Evolutionary conservation across 2,888 invertebrate species (phyloP).

Genomic region (Scelioninae gen. 1): DNA sequence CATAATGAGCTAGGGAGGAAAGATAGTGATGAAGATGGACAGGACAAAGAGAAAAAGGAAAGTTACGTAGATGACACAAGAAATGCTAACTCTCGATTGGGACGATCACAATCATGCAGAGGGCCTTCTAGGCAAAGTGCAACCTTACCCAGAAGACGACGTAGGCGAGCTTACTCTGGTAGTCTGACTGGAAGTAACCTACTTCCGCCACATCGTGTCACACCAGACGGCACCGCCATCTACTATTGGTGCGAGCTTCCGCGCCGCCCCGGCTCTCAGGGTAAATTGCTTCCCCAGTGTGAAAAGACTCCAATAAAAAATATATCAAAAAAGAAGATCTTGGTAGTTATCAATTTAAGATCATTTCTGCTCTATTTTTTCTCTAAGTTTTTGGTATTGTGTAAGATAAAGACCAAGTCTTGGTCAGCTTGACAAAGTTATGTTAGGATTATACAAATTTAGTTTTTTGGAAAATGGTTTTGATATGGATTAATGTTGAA

Average conservation of each 20-base stretch:
- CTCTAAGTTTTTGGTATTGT: slow-evolving; percentile 8
- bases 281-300: slow-evolving; percentile 78
- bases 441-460: slow-evolving; percentile 15
- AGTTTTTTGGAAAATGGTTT: slow-evolving; percentile 25
- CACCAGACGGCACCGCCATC: slow-evolving; percentile 93
- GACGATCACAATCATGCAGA: slow-evolving; percentile 71
- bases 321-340: slow-evolving; percentile 46
- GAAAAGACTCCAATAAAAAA: slow-evolving; percentile 42
- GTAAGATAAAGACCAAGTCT: background rate
- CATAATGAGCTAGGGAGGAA: slow-evolving; percentile 53
- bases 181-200: slow-evolving; percentile 78
- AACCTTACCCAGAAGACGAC: slow-evolving; percentile 80
- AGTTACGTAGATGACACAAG: slow-evolving; percentile 43
- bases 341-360: slow-evolving; percentile 40
- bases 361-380: slow-evolving; percentile 24
- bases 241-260: slow-evolving; percentile 95
- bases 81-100: slow-evolving; percentile 68
- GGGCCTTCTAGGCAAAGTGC: slow-evolving; percentile 78
- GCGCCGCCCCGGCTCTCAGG: slow-evolving; percentile 84
- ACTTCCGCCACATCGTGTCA: slow-evolving; percentile 90
- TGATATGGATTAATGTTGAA: slow-evolving; percentile 30
- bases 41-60: slow-evolving; percentile 43
- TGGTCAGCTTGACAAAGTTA: slow-evolving; percentile 21
- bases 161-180: slow-evolving; percentile 80
- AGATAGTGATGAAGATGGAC: slow-evolving; percentile 64